Conservation (phyloP, 2,113 vertebrate species). For the Mionectes macconnelli region DNA sequence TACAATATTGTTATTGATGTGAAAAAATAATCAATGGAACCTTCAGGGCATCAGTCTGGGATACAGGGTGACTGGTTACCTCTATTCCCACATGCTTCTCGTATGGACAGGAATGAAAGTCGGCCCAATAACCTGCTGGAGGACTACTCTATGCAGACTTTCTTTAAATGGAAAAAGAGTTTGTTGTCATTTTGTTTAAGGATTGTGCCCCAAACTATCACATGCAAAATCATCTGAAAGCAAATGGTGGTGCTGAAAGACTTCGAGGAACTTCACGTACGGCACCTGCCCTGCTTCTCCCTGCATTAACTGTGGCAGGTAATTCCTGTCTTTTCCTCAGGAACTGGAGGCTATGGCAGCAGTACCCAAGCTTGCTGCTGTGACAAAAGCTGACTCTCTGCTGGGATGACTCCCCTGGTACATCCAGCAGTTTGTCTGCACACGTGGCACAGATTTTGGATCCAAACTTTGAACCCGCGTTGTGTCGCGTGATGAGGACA, state of each 20-base stretch:
- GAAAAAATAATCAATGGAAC: not conserved
- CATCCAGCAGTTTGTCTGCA: not conserved
- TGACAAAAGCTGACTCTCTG: not conserved
- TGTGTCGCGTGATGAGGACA: not conserved
- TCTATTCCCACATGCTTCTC: not conserved
- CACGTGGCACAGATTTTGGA: not conserved
- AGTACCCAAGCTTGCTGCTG: not conserved
- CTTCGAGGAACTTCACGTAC: not conserved
- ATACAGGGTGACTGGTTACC: not conserved
- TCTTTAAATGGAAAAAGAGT: not conserved
- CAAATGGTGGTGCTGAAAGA: not conserved
- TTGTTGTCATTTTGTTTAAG: not conserved
- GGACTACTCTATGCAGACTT: not conserved
- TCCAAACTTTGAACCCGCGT: not conserved
- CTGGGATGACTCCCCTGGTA: not conserved
- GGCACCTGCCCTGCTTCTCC: not conserved
- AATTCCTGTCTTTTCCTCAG: rapidly evolving
- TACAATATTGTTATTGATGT: not conserved
- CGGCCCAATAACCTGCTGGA: not conserved
- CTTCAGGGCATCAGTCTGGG: not conserved
- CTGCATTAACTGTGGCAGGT: not conserved
- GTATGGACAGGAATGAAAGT: not conserved
- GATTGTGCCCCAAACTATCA: not conserved
- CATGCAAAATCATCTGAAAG: not conserved
- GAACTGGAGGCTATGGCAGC: not conserved